These are phyloP conservation scores for Heliconius cydno DNA, from an alignment of 2,888 invertebrate genomes.

Conservation along the genomic window DNA sequence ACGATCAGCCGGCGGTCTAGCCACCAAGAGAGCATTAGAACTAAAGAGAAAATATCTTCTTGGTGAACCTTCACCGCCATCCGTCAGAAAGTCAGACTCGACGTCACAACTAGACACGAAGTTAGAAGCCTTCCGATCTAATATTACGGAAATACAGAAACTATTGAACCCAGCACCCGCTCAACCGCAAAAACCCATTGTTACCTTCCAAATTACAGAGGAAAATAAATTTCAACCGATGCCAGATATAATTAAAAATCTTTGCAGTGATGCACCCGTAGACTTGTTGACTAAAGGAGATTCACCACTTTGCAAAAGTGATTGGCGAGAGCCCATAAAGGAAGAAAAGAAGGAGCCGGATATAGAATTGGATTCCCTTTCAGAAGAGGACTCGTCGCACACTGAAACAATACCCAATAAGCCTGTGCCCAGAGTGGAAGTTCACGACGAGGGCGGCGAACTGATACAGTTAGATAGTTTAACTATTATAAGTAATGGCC, in stretches of 20 bases:
- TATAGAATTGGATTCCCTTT: constrained; percentile 83
- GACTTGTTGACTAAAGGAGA: constrained; percentile 71
- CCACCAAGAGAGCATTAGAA: constrained; percentile 93
- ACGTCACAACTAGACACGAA: constrained; percentile 93
- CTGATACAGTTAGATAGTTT: constrained; percentile 85
- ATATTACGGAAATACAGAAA: constrained; percentile 94
- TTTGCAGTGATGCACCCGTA: constrained; percentile 69
- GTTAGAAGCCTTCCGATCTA: constrained; percentile 91
- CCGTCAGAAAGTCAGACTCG: constrained; percentile 91
- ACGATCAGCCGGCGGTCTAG: constrained; percentile 93
- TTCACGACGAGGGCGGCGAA: constrained; percentile 88
- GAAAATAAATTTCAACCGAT: constrained; percentile 80
- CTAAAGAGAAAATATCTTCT: constrained; percentile 92
- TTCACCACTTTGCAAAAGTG: constrained; percentile 60
- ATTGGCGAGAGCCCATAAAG: constrained; percentile 78
- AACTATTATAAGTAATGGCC: constrained; percentile 72
- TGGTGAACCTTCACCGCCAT: constrained; percentile 87
- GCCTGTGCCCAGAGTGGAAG: constrained; percentile 87
- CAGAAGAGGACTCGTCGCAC: constrained; percentile 70
- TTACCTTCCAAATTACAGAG: constrained; percentile 67
- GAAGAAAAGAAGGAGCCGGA: constrained; percentile 66
- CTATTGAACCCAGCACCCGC: constrained; percentile 90
- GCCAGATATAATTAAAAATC: constrained; percentile 84
- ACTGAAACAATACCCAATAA: constrained; percentile 71
- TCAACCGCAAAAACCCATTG: constrained; percentile 56